A percentile compares a stretch with the other conserved stretches of the same genome.
Conservation (phyloP, 2,888 invertebrate species). For the Aspidiotus rigidus region DNA sequence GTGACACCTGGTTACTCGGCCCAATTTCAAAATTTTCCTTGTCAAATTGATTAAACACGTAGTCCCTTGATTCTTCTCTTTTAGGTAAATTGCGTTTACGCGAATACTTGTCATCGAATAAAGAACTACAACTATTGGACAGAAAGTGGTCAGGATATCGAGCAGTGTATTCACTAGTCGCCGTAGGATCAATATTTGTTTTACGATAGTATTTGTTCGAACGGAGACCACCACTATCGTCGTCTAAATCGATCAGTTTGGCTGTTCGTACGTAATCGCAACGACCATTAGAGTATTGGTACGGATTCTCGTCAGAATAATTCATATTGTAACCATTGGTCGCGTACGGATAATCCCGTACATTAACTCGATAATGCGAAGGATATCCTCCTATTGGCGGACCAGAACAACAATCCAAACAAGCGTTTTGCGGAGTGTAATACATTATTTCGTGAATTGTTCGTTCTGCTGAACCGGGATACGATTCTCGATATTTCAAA, state of each 20-base stretch:
- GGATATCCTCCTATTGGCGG: too few relatives aligned
- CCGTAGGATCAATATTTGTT: neutral
- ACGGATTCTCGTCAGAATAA: constrained; percentile 8
- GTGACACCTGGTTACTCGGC: neutral
- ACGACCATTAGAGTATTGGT: constrained; percentile 12
- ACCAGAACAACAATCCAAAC: constrained; percentile 4
- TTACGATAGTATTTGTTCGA: neutral
- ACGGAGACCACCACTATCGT: constrained; percentile 5
- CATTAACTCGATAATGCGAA: too few relatives aligned
- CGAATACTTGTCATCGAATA: neutral
- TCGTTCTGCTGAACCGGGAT: constrained; percentile 48
- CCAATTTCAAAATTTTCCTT: neutral
- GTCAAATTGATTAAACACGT: neutral
- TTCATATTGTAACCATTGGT: neutral
- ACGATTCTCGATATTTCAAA: constrained; percentile 52
- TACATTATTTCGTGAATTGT: constrained; percentile 11
- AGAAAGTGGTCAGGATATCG: neutral
- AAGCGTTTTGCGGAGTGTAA: constrained; percentile 2
- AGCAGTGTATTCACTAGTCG: neutral
- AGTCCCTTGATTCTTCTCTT: neutral
- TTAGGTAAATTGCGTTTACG: neutral
- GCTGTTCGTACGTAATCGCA: constrained; percentile 49
- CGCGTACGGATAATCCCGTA: neutral
- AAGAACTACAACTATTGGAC: neutral
- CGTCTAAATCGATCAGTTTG: constrained; percentile 59